These are phyloP conservation scores for Aphodius granarius DNA, from an alignment of 2,888 invertebrate species.

Conservation along the genomic window DNA sequence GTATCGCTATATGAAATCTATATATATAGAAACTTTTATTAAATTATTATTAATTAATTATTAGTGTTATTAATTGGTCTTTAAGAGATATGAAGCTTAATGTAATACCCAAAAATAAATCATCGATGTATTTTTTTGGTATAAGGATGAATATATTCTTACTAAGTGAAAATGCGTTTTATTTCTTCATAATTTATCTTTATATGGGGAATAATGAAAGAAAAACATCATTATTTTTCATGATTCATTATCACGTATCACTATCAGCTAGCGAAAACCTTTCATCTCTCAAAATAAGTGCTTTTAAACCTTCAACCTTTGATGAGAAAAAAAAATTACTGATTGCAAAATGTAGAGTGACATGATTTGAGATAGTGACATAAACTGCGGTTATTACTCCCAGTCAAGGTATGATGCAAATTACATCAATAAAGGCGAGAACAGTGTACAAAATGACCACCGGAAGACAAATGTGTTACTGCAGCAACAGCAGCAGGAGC, in stretches of 20 bases:
- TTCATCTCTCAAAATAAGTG: too few species aligned
- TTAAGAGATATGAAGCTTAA: background rate
- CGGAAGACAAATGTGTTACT: background rate
- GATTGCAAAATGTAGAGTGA: too few species aligned
- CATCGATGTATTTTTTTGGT: conserved; percentile 14
- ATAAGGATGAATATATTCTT: conserved; percentile 7
- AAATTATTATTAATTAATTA: background rate
- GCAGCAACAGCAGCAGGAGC: background rate
- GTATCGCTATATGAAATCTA: background rate
- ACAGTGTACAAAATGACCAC: background rate
- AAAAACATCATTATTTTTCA: too few species aligned
- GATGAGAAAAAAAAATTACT: too few species aligned
- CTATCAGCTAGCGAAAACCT: too few species aligned
- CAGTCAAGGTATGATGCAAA: background rate
- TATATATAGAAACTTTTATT: background rate
- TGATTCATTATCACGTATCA: too few species aligned
- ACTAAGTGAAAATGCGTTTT: background rate
- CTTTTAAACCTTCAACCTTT: too few species aligned
- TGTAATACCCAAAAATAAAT: background rate
- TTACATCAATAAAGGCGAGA: background rate
- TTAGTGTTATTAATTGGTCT: background rate
- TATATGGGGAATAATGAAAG: too few species aligned
- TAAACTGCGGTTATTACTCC: background rate
- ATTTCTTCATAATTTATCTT: background rate
- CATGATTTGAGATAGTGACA: too few species aligned